Conservation (phyloP, 2,888 invertebrate genomes). For the Plebejus argus region DNA sequence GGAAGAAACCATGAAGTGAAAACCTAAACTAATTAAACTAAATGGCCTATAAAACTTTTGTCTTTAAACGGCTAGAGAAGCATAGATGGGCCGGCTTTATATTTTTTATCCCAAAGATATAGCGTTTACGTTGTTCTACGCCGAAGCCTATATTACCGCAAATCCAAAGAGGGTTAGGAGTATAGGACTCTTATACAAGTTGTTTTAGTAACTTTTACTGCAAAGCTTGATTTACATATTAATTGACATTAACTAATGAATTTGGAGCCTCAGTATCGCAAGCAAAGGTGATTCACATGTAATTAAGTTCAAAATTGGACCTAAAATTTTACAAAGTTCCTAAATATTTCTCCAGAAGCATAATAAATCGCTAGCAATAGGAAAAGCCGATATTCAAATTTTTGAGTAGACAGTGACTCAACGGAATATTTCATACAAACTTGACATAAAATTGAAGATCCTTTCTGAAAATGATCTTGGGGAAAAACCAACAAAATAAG, state of each 20-base stretch:
- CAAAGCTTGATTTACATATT: too few species aligned
- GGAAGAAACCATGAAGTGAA: neutral
- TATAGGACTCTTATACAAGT: too few species aligned
- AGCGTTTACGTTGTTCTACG: too few species aligned
- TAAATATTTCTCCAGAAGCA: neutral
- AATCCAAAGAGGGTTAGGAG: too few species aligned
- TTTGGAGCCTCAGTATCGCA: too few species aligned
- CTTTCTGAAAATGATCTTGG: neutral
- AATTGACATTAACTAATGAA: too few species aligned
- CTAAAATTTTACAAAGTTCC: neutral
- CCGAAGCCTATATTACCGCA: too few species aligned
- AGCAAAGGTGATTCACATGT: too few species aligned
- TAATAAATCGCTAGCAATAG: neutral
- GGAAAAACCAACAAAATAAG: neutral
- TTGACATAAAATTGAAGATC: neutral
- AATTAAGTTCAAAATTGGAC: neutral
- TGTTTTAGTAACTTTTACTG: too few species aligned
- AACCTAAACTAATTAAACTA: neutral
- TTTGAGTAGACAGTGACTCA: neutral
- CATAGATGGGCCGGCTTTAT: too few species aligned
- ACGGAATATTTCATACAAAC: neutral
- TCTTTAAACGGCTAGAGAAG: neutral
- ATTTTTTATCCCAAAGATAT: too few species aligned
- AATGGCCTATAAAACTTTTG: neutral
- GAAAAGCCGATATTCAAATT: neutral